phyloP scores from a whole-genome alignment of 2,888 invertebrate species.

The Drosophila aldrichi region DNA sequence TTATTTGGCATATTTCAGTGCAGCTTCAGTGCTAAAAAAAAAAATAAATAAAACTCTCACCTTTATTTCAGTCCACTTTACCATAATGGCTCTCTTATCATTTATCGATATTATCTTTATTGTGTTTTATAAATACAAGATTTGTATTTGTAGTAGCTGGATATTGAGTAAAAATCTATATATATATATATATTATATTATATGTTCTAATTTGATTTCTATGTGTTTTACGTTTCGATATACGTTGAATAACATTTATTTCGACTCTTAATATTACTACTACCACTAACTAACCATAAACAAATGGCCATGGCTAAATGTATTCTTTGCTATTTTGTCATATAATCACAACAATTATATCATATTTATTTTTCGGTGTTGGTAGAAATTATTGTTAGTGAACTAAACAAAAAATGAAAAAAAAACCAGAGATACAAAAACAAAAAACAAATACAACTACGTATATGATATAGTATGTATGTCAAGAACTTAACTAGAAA shows the following conservation, averaged over 20 bases:
- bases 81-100: constrained; percentile 19
- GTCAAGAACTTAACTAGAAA: constrained; percentile 34
- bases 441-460: constrained; percentile 30
- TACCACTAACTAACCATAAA: constrained; percentile 52
- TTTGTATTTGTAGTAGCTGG: constrained; percentile 60
- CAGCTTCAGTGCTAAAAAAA: constrained; percentile 57
- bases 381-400: constrained; percentile 73
- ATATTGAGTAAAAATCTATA: constrained; percentile 38
- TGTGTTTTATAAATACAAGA: constrained; percentile 46
- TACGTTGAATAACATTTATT: constrained; percentile 25
- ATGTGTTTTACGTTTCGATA: constrained; percentile 43
- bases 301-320: constrained; percentile 66
- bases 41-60: constrained; percentile 37
- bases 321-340: constrained; percentile 78
- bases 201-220: constrained; percentile 35
- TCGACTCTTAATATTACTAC: constrained; percentile 44
- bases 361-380: constrained; percentile 77
- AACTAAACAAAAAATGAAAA: constrained; percentile 12
- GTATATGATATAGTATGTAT: constrained; percentile 39
- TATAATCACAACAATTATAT: constrained; percentile 68
- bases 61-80: constrained; percentile 46
- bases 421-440: constrained; percentile 18
- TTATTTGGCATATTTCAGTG: constrained; percentile 56
- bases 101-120: constrained; percentile 27
- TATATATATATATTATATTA: constrained; percentile 23